phyloP scores from a whole-genome alignment of 1,140 invertebrate genomes.

The Forficula auricularia region DNA sequence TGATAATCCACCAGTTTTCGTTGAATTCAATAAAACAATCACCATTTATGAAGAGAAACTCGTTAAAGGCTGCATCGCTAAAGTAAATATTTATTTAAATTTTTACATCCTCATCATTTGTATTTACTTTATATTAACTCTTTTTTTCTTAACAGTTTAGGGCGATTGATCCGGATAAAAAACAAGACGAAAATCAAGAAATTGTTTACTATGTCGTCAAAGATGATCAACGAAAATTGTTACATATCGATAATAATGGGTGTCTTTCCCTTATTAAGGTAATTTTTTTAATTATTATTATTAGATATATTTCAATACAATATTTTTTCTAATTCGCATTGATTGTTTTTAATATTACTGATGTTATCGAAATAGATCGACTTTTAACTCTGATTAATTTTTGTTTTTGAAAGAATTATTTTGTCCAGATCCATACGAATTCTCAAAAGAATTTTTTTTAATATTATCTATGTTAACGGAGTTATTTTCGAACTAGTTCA shows the following conservation, averaged over 20 bases:
- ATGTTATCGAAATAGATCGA: too few relatives aligned
- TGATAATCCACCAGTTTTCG: constrained; percentile 63
- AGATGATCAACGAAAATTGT: constrained; percentile 44
- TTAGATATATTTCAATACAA: too few relatives aligned
- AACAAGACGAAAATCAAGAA: constrained; percentile 35
- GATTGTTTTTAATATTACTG: too few relatives aligned
- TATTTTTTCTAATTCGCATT: too few relatives aligned
- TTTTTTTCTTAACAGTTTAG: constrained; percentile 29
- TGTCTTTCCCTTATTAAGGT: constrained; percentile 54
- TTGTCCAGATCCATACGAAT: too few relatives aligned
- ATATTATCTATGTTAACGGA: too few relatives aligned
- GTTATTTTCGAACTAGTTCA: too few relatives aligned
- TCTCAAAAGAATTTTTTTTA: too few relatives aligned
- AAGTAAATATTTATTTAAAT: constrained; percentile 19
- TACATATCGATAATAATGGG: constrained; percentile 51
- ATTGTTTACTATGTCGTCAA: constrained; percentile 59
- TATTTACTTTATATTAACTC: background rate
- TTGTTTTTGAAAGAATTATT: too few relatives aligned
- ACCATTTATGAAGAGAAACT: constrained; percentile 51
- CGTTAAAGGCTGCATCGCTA: constrained; percentile 42
- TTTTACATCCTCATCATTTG: constrained; percentile 3
- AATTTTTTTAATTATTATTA: too few relatives aligned
- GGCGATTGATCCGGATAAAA: constrained; percentile 74
- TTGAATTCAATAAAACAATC: constrained; percentile 39
- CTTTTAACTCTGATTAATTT: too few relatives aligned